Evolutionary conservation across 2,797 vertebrate genomes (phyloP), one percentile per base, ranked within the genome.

Genomic region (Moxostoma hubbsi): DNA sequence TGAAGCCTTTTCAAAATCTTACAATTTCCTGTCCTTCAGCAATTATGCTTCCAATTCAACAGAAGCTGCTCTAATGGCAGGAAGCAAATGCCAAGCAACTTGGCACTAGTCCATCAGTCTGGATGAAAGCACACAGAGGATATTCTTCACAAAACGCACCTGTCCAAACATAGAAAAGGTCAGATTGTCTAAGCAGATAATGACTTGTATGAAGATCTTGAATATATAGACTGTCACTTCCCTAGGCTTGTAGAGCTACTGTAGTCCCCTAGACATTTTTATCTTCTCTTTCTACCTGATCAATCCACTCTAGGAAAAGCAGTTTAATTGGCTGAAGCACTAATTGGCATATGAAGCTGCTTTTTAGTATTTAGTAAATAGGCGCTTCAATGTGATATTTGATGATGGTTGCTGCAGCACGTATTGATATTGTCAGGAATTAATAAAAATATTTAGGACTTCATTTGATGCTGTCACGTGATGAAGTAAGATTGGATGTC

Each of bases 1-100:
- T 16, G 36, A 36, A 36, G 36, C 36, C 36, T 36, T 36, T 36
- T 54, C 50, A 13, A n/a, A 3, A 1, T 45, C 10, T 64, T 7
- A 18, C 9, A 54, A 85, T 86, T 85, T 86, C 82, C 84, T 86
- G 86, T 77, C 84, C 15, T 18, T 9, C 36, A 55, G 36, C 62
- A 65, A 47, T 55, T 13, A 75, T 65, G 15, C 43, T 54, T 65
- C 11, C 73, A 75, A 67, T 16, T 66, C 53, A 36, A 36, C 4
- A 36, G 36, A 36, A 36, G 36, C 36, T 36, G 36, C 36, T 36
- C 36, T 47, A 66, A 49, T 15, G 73, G 13, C 16, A 58, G 53
- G 8, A 57, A 49, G n/a, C 5, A 57, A 24, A 61, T 69, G 47
- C 53, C 65, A 46, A 69, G 24, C 1, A 1, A 0, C 50, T 53